Evolutionary conservation across 2,797 vertebrate species (phyloP), one percentile per base, ranked within the genome.

Genomic region (Salarias fasciatus): DNA sequence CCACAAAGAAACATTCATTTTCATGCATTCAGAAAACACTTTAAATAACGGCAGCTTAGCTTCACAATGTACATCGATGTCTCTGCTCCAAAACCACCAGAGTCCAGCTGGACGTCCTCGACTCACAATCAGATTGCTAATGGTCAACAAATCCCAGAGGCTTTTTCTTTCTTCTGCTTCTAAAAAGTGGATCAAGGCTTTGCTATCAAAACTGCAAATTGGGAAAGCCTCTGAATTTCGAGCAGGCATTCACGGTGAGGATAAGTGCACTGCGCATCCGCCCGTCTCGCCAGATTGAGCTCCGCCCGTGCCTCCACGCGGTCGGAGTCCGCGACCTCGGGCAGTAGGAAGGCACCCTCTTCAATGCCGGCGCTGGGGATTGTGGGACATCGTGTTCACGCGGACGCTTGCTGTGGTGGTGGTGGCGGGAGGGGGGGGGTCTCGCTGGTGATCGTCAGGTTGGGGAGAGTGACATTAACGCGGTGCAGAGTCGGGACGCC

Each of bases 231-330:
- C 51, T 41, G n/a, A 38, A 64, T 77, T 74, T 65, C 55, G 65
- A 79, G 73, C 85, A 88, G 88, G 83, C 82, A 77, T 83, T 84
- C 58, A 55, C 72, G 87, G 85, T 86, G 82, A 88, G 72, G 75
- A 72, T 79, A 86, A 88, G 86, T 86, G 84, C 88, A 86, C 77
- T 78, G 81, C 70, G 79, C 72, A 51, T 55, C 35, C 50, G 78
- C 60, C 77, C 70, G 68, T 48, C 71, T 80, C 44, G 71, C 73
- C 81, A 9, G 43, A 49, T 74, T 81, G 37, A 24, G 18, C 18
- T 24, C 18, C 18, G 24, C 18, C 18, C 24, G 18, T 3, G 18
- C 18, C 18, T 24, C 18, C 18, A 24, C 18, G 18, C 24, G 18
- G 18, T 24, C 18, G 18, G 18, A 24, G 18, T 24, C 18, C 18